Evolutionary conservation across 2,113 vertebrate species (phyloP).

Genomic region (Xenus cinereus): DNA sequence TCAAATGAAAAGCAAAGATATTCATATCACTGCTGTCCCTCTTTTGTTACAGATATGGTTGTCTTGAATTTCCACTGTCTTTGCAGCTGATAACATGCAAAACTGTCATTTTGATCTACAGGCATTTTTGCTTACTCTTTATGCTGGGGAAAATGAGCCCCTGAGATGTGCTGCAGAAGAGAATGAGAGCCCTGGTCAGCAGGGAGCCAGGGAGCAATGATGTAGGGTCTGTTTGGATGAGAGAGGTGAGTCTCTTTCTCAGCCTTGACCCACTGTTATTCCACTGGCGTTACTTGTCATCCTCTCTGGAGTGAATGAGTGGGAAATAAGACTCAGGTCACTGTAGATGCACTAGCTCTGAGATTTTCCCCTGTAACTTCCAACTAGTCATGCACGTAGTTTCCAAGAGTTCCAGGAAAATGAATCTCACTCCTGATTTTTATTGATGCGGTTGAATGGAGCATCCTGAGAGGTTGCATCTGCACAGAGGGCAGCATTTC

Average conservation of each 20-base stretch:
- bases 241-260: not conserved
- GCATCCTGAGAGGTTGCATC: not conserved
- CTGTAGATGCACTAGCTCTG: not conserved
- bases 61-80: slow-evolving; percentile 15
- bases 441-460: not conserved
- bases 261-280: not conserved
- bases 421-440: not conserved
- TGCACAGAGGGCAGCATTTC: not conserved
- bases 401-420: not conserved
- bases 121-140: not conserved
- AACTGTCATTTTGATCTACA: not conserved
- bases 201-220: not conserved
- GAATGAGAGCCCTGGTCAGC: not conserved
- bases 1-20: not conserved
- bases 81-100: not conserved
- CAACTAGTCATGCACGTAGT: not conserved
- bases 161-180: not conserved
- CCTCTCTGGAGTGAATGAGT: not conserved
- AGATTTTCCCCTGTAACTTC: not conserved
- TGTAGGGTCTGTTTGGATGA: not conserved
- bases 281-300: not conserved
- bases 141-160: not conserved
- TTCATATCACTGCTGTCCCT: not conserved
- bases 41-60: not conserved
- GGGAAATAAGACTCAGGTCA: not conserved